phyloP scores from a whole-genome alignment of 2,888 invertebrate genomes.

The Timema podura region DNA sequence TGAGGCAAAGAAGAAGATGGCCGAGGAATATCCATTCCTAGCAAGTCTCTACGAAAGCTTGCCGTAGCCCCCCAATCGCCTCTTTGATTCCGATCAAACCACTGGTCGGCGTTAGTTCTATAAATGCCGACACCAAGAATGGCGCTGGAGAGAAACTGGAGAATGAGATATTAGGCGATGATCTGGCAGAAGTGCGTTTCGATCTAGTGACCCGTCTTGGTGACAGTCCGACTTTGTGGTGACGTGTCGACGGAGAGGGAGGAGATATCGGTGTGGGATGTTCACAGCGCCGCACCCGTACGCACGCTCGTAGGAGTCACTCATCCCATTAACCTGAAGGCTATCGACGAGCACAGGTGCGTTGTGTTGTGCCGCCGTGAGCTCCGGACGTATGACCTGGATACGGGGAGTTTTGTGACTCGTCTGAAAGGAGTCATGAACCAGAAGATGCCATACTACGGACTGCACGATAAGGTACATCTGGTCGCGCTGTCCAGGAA shows the following conservation, averaged over 20 bases:
- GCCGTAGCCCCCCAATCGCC: constrained; percentile 55
- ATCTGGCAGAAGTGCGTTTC: constrained; percentile 41
- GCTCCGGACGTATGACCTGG: constrained; percentile 72
- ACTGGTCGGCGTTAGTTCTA: constrained; percentile 27
- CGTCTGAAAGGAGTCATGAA: constrained; percentile 75
- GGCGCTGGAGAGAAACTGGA: not conserved
- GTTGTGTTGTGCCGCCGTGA: constrained; percentile 70
- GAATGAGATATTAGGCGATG: constrained; percentile 27
- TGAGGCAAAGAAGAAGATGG: too few species aligned
- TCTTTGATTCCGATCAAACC: constrained; percentile 57
- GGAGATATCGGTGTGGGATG: constrained; percentile 80
- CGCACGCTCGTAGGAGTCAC: constrained; percentile 68
- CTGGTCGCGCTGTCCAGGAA: constrained; percentile 79
- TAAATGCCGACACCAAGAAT: too few species aligned
- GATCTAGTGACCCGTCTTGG: constrained; percentile 61
- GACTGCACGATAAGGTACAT: constrained; percentile 74
- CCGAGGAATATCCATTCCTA: constrained; percentile 37
- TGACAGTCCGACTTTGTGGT: constrained; percentile 66
- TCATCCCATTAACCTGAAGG: constrained; percentile 72
- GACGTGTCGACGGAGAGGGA: constrained; percentile 68
- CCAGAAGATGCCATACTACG: constrained; percentile 89
- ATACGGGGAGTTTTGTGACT: constrained; percentile 57
- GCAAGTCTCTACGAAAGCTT: constrained; percentile 48
- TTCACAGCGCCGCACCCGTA: constrained; percentile 53
- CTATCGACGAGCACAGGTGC: constrained; percentile 61